Evolutionary conservation across 2,797 vertebrate genomes (phyloP).

Genomic region (Labroides dimidiatus): DNA sequence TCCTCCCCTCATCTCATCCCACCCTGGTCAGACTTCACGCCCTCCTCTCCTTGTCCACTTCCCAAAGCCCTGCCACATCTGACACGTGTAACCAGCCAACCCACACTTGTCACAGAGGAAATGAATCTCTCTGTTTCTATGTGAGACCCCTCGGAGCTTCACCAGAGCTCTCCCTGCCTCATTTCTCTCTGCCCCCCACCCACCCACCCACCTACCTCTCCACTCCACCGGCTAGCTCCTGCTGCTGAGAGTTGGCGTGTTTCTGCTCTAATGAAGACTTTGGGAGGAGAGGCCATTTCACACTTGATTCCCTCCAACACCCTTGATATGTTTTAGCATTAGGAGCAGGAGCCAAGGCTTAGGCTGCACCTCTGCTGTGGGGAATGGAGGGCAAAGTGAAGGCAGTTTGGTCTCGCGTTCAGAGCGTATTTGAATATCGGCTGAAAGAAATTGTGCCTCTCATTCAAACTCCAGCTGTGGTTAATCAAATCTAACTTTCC

Average conservation of each 20-base stretch:
- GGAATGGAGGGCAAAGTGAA: conserved; percentile 25
- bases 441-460: neutral
- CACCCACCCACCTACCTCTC: conserved; percentile 39
- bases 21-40: conserved; percentile 23
- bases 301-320: conserved; percentile 77
- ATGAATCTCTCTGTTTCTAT: conserved; percentile 73
- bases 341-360: conserved; percentile 33
- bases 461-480: conserved; percentile 9
- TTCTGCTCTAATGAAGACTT: conserved; percentile 81
- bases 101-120: conserved; percentile 74
- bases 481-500: conserved; percentile 33
- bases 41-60: conserved; percentile 5
- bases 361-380: conserved; percentile 39
- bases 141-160: conserved; percentile 58
- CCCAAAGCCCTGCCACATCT: conserved; percentile 64
- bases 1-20: conserved; percentile 37
- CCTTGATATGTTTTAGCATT: conserved; percentile 67
- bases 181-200: conserved; percentile 46
- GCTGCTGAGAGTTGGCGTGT: conserved; percentile 57
- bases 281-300: conserved; percentile 81
- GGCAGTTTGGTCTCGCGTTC: conserved; percentile 18
- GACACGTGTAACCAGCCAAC: conserved; percentile 76
- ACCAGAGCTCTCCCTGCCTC: conserved; percentile 38
- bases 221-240: conserved; percentile 50
- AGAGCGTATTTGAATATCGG: conserved; percentile 11